Base-by-base conservation (phyloP, 1,140 invertebrate genomes). In the Formica selysi region DNA sequence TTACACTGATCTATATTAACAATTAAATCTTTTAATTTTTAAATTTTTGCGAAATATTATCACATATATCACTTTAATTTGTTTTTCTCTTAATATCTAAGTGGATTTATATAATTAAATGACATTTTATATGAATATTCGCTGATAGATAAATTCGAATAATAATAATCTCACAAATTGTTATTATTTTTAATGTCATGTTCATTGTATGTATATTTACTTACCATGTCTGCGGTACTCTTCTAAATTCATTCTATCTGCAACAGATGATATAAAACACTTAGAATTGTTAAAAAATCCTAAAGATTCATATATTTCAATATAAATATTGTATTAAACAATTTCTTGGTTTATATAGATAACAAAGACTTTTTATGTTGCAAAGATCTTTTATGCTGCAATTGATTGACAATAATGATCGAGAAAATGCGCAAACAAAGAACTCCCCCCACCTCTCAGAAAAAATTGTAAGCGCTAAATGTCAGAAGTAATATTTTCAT, bases 181-280 rank as follows among this genome's bases (percentile, higher is more conserved):
- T 26, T 44, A 26, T 16, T 26, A 26, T 22, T 61, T 36, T 41
- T 19, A 22, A 44, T 61, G 5, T 61, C 32, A 16, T 19, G 2
- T n/a, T 62, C 36, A 32, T 19, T 19, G 22, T 41, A 4, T 38
- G 3, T 70, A 59, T 22, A 41, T 44, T 78, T 68, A 90, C 94
- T 95, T 85, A 96, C 95, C 95, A 92, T 95, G 90, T 87, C 93
- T 93, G 26, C 95, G 95, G 80, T 96, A 96, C 48, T 96, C 95
- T 32, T 96, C 95, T 32, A 95, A 87, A 93, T 96, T 95, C 95
- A 96, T 96, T 70, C 74, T 93, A 70, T 78, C 91, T 93, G 81
- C 4, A 93, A 90, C 48, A 76, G 73, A 86, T 29, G 79, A 1
- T 6, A 65, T 54, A 22, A 22, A 6, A 29, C 11, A n/a, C 5